Percentiles rank a stretch among this genome's conserved stretches.
phyloP scores from a whole-genome alignment of 2,113 vertebrate genomes.

The Ochotona curzoniae region DNA sequence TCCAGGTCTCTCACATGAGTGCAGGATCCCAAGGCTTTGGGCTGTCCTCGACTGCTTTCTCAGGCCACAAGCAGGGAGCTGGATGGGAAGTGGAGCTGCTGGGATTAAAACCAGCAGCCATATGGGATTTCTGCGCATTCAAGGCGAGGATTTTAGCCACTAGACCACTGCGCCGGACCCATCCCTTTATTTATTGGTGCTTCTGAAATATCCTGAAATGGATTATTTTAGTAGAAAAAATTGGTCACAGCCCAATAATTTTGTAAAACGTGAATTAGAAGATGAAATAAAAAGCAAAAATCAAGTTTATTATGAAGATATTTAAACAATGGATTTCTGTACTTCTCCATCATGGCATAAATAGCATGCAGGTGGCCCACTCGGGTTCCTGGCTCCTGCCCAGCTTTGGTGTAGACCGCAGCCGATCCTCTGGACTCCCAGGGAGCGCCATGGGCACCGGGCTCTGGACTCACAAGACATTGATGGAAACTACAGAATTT shows the following conservation, averaged over 20 bases:
- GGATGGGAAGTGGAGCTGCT: too few relatives aligned
- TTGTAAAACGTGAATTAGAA: slow-evolving; percentile 44
- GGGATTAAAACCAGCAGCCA: too few relatives aligned
- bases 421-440: background rate
- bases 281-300: slow-evolving; percentile 46
- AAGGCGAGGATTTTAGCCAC: too few relatives aligned
- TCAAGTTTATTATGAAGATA: slow-evolving; percentile 16
- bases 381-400: background rate
- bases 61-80: too few relatives aligned
- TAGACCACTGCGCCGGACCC: too few relatives aligned
- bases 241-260: slow-evolving; percentile 4
- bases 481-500: background rate
- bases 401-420: background rate
- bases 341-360: background rate
- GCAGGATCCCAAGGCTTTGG: too few relatives aligned
- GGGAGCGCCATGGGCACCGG: background rate
- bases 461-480: background rate
- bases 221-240: slow-evolving; percentile 16
- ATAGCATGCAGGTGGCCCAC: background rate
- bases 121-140: too few relatives aligned
- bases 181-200: background rate
- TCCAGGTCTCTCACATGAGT: too few relatives aligned
- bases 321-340: background rate
- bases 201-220: slow-evolving; percentile 10
- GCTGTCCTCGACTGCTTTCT: too few relatives aligned